Evolutionary conservation across 2,797 vertebrate genomes (phyloP).

Genomic region (Sylvia borin): DNA sequence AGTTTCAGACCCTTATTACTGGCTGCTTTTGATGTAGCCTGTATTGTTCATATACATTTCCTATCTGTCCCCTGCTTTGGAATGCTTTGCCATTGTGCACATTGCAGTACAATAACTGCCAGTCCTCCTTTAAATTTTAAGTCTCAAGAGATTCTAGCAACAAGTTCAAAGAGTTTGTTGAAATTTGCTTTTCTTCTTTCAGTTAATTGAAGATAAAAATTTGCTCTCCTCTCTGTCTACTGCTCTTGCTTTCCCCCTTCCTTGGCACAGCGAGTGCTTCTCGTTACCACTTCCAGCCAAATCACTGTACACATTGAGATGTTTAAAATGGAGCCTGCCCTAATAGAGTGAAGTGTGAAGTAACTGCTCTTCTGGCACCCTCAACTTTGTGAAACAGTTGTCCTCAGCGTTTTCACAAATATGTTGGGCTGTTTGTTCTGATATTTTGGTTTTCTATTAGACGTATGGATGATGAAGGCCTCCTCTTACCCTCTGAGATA

Average conservation of each 20-base stretch:
- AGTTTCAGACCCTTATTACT: conserved; percentile 56
- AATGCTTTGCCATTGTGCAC: conserved; percentile 2
- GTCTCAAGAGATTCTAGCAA: conserved; percentile 35
- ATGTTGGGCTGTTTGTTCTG: conserved; percentile 48
- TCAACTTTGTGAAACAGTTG: conserved; percentile 63
- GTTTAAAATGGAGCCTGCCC: conserved; percentile 62
- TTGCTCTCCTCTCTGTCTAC: not conserved
- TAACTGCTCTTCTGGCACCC: conserved; percentile 63
- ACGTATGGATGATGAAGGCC: conserved; percentile 10
- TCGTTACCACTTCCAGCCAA: conserved; percentile 66
- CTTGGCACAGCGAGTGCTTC: conserved; percentile 47
- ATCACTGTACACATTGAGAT: conserved; percentile 58
- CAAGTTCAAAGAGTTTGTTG: conserved; percentile 59
- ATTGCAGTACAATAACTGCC: conserved; percentile 9
- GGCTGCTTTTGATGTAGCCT: conserved; percentile 47
- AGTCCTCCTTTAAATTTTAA: not conserved
- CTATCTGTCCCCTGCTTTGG: conserved; percentile 14
- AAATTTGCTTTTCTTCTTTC: conserved; percentile 52
- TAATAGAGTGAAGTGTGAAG: conserved; percentile 59
- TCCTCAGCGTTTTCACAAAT: conserved; percentile 43
- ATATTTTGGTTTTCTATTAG: conserved; percentile 41
- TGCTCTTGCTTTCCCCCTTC: conserved; percentile 5
- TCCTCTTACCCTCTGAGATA: conserved; percentile 16
- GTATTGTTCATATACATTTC: not conserved
- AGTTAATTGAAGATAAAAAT: conserved; percentile 58